These are phyloP conservation scores for Thripadectes ignobilis DNA, from an alignment of 2,797 vertebrate species.

Conservation along the genomic window DNA sequence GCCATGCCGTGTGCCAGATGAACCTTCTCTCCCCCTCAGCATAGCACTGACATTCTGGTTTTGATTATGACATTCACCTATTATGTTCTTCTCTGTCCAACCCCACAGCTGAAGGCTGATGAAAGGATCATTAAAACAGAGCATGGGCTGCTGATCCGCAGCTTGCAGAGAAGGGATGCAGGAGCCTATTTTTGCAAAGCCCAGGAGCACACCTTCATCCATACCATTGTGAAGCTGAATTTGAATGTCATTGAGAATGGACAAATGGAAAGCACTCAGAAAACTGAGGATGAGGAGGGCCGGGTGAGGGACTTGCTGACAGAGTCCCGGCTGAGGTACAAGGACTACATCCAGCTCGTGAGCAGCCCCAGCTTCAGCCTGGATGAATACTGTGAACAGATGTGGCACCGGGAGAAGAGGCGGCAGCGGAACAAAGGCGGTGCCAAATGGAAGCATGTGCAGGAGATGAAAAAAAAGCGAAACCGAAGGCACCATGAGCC, in stretches of 20 bases:
- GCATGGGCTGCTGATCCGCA: constrained; percentile 90
- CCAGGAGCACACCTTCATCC: constrained; percentile 91
- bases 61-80: constrained; percentile 20
- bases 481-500: constrained; percentile 88
- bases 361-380: constrained; percentile 87
- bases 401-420: constrained; percentile 91
- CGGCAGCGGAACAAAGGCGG: constrained; percentile 80
- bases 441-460: constrained; percentile 95
- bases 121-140: constrained; percentile 90
- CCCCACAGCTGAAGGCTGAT: constrained; percentile 84
- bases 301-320: constrained; percentile 78
- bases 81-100: constrained; percentile 30
- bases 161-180: constrained; percentile 83
- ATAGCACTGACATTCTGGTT: not conserved
- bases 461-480: constrained; percentile 93
- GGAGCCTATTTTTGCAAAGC: constrained; percentile 90
- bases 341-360: constrained; percentile 93
- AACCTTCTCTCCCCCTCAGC: not conserved
- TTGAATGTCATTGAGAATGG: constrained; percentile 88
- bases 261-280: constrained; percentile 84
- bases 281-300: constrained; percentile 76
- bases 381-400: constrained; percentile 95
- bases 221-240: constrained; percentile 85
- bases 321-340: constrained; percentile 88
- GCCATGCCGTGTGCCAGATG: rapidly evolving